A percentile compares a stretch with the other conserved stretches of the same genome.
Conservation (phyloP, 2,113 vertebrate genomes). For the Emydocephalus ijimae region DNA sequence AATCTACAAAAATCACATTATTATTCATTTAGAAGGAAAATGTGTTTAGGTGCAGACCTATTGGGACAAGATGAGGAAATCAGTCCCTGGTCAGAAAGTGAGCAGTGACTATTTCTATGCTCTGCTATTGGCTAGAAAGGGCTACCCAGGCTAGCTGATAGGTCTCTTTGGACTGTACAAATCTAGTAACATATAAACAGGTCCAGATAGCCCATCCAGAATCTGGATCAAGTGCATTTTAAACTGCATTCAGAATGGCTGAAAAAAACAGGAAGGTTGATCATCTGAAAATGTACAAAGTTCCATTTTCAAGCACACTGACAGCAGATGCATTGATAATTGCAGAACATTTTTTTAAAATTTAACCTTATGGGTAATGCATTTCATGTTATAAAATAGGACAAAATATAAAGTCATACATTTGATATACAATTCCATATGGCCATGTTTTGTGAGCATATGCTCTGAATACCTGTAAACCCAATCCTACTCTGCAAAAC, state of each 20-base stretch:
- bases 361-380: not conserved
- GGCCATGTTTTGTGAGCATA: not conserved
- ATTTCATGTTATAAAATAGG: conserved; percentile 38
- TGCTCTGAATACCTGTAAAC: not conserved
- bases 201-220: not conserved
- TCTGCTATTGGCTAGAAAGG: not conserved
- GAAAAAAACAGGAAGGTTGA: not conserved
- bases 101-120: not conserved
- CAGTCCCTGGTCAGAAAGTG: not conserved
- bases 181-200: not conserved
- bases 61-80: not conserved
- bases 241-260: not conserved
- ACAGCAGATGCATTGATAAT: conserved; percentile 37
- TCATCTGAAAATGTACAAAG: not conserved
- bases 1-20: not conserved
- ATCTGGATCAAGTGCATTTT: not conserved
- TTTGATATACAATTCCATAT: not conserved
- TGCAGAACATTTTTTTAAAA: conserved; percentile 38
- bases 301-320: conserved; percentile 3
- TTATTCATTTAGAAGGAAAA: not conserved
- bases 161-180: not conserved
- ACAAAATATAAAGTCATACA: conserved; percentile 21
- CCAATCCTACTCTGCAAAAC: not conserved
- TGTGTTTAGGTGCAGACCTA: not conserved
- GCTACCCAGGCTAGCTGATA: not conserved